Base-by-base conservation (phyloP, 35 echinoderm and acorn worm genomes). In the Apostichopus parvimensis region DNA sequence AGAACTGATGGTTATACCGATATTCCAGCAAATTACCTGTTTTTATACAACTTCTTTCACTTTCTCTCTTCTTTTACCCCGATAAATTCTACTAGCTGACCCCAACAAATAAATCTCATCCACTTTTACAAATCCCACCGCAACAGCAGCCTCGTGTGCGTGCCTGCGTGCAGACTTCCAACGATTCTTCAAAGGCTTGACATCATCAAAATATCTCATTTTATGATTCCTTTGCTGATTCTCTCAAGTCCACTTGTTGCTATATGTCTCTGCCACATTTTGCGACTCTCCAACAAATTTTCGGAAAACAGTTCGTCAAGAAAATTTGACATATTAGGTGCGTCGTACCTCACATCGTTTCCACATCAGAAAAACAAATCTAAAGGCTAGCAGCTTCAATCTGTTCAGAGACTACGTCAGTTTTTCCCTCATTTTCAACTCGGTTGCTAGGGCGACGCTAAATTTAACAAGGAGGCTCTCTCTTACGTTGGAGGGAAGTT, bases 401-500 rank as follows among this genome's bases (percentile, higher is more conserved):
- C 81, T 84, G 54, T 84, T 84, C 57, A 56, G 54, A 84, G 58
- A 61, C 54, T 84, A 84, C 81, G 81, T 84, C 81, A 84, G 81
- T 84, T 84, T 84, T 83, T 58, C 58, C 81, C 81, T 57, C 81
- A 59, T 58, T 84, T 84, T 84, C n/a, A 84, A 59, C 54, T 84
- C 71, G 1, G 80, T 83, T 83, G 80, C 55, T 45, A 15, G 23
- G 80, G 80, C 80, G 57, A 83, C 15, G 54, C 80, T 83, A 58
- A 83, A 83, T 83, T 83, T 83, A 57, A 56, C 11, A 83, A 57
- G 80, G 80, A 83, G 57, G 80, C 13, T 58, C 80, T 57, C 80
- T 56, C 80, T 83, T 83, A 83, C 80, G 80, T 83, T 15, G 54
- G 57, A 83, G 80, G 57, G 80, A 58, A 57, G 54, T 83, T 82